Base-by-base conservation (phyloP, 2,797 vertebrate species). In the Myotis planiceps region DNA sequence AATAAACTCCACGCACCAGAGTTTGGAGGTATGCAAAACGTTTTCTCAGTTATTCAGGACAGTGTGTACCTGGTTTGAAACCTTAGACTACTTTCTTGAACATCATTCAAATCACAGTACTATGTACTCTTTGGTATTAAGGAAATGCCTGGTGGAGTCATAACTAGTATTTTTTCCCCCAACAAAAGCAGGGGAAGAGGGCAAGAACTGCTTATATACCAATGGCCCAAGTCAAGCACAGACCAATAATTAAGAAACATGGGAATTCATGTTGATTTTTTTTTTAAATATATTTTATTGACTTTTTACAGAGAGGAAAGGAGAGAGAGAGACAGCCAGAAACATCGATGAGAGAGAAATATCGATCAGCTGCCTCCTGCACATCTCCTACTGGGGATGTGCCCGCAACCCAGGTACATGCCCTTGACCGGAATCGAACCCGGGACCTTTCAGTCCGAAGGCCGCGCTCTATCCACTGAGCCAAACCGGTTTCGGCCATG, bases 21-120 rank as follows among this genome's bases (percentile, higher is more conserved):
- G 4, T 92, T 83, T 49, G 23, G 88, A 80, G 25, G 37, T 21
- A 58, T 84, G 72, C 68, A 76, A 78, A 66, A 15, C 16, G 39
- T 65, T 92, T 96, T 81, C 39, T 60, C 66, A 60, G 42, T 94
- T 71, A 88, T 9, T 72, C 85, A 66, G 47, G 89, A 86, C 12
- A 69, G 29, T 60, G 27, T 42, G 0, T 39, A 39, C 71, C 58
- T 88, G 88, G 49, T 83, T 37, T 21, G 86, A 90, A 94, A 89
- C 12, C 5, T 58, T 21, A 94, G 42, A 75, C 51, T 71, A 47
- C 15, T 37, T 90, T 83, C 27, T 42, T 75, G 6, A 58, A 39
- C 71, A 68, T 63, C 69, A 75, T 3, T 88, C 4, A 53, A 63
- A 47, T 71, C 37, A 51, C 10, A 83, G 0, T 81, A 78, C 53